Percentiles rank a stretch among this genome's conserved stretches.
phyloP scores from a whole-genome alignment of 1,140 invertebrate species.

The Manduca sexta region DNA sequence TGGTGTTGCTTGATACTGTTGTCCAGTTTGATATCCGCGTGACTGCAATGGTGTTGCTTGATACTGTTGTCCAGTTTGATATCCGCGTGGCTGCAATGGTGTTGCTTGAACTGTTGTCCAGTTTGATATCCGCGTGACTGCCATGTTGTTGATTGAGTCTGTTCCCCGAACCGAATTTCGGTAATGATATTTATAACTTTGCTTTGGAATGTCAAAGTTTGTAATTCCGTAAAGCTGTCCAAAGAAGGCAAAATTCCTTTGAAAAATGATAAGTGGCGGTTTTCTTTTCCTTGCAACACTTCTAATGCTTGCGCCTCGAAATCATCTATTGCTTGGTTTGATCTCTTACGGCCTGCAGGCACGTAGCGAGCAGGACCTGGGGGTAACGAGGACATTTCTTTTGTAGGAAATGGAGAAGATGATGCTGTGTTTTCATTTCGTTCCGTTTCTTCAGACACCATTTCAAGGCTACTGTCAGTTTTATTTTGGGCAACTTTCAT shows the following conservation, averaged over 20 bases:
- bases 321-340: no score
- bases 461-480: slow-evolving; percentile 14
- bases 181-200: slow-evolving; percentile 20
- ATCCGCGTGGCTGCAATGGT: slow-evolving; percentile 15
- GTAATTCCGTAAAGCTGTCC: no score
- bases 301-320: no score
- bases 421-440: no score
- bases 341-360: no score
- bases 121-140: slow-evolving; percentile 14
- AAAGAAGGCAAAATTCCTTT: no score
- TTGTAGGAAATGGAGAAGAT: no score
- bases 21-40: slow-evolving; percentile 13
- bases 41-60: slow-evolving; percentile 13
- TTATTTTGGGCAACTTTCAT: slow-evolving; percentile 17
- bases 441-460: background rate
- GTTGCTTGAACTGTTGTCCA: slow-evolving; percentile 12
- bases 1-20: slow-evolving; percentile 14
- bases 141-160: slow-evolving; percentile 14
- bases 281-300: no score
- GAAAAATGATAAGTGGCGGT: no score
- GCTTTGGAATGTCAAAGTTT: no score
- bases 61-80: slow-evolving; percentile 17
- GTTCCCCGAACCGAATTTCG: slow-evolving; percentile 16
- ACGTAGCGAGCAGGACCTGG: no score
- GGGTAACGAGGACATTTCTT: no score